Conservation (phyloP, 2,888 invertebrate genomes). For the Crepidodera aurea region DNA sequence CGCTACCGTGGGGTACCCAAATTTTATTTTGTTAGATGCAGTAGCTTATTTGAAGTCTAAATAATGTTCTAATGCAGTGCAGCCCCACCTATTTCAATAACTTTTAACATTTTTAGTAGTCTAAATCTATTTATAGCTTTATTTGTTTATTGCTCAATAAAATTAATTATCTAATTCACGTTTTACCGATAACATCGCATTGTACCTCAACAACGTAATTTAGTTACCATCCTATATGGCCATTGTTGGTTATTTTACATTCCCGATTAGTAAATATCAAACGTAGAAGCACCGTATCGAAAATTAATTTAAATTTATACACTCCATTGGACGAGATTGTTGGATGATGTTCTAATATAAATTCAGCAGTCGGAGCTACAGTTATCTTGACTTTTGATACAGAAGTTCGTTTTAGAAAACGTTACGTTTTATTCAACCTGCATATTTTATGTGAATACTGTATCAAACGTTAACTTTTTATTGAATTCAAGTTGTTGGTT, state of each 20-base stretch:
- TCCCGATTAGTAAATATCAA: slow-evolving; percentile 6
- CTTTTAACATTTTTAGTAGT: no score
- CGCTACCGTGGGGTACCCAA: no score
- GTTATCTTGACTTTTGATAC: slow-evolving; percentile 20
- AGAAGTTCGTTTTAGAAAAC: slow-evolving; percentile 2
- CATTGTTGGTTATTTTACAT: not conserved
- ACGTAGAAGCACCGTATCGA: slow-evolving; percentile 7
- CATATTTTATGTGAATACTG: not conserved
- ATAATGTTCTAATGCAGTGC: no score
- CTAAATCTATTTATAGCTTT: no score
- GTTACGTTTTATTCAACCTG: not conserved
- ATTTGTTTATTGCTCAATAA: no score
- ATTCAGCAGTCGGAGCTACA: slow-evolving; percentile 23
- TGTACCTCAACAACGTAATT: no score
- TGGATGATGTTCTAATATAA: slow-evolving; percentile 18
- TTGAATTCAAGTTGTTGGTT: not conserved
- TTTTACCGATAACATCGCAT: no score
- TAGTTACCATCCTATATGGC: no score
- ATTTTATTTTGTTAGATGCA: no score
- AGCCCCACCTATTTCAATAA: no score
- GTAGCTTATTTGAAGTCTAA: no score
- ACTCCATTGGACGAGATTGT: slow-evolving; percentile 14
- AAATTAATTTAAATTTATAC: slow-evolving; percentile 31
- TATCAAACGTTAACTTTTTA: not conserved
- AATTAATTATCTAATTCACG: no score